Base-by-base conservation (phyloP, 1,140 invertebrate species). In the Listronotus bonariensis region DNA sequence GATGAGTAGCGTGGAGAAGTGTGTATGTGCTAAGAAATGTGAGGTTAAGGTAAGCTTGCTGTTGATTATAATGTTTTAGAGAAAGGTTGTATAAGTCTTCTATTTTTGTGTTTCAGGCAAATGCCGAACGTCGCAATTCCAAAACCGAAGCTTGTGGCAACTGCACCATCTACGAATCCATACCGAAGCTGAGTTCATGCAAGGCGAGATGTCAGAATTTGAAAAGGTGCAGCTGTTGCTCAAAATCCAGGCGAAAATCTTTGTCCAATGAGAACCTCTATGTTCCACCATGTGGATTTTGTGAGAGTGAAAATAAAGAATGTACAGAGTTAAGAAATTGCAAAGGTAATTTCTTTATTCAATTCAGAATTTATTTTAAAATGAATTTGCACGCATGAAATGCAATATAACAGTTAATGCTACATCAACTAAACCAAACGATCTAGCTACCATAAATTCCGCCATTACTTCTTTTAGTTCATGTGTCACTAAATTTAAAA, bases 191-290 rank as follows among this genome's bases (percentile, higher is more conserved):
- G 3, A 67, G 66, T 51, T 45, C 53, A 10, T 74, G 74, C 41
- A 68, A 71, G 18, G 65, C 58, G n/a, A 73, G 73, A 57, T 72
- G 69, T 41, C 68, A 71, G 34, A 67, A 59, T 11, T 46, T 68
- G 41, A 68, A 72, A 20, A 74, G 74, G 43, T 70, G 72, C 17
- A 76, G 72, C 46, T 69, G 67, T 31, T 78, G 76, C 54, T 31
- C 72, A 6, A 75, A 75, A 60, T 76, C 72, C 14, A 20, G 76
- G 38, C 62, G 77, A 40, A 85, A 84, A 75, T 84, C 83, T 0
- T 71, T 85, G 11, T 85, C 83, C 36, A 85, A 84, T 8, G 84
- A 86, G 72, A 85, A 85, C 74, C 56, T 79, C 14, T 79, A 79
- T 53, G 74, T 79, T 17, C 77, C 77, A 11, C 72, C 73, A 6